Conservation (phyloP, 2,113 vertebrate genomes). For the Sebastes schlegelii region DNA sequence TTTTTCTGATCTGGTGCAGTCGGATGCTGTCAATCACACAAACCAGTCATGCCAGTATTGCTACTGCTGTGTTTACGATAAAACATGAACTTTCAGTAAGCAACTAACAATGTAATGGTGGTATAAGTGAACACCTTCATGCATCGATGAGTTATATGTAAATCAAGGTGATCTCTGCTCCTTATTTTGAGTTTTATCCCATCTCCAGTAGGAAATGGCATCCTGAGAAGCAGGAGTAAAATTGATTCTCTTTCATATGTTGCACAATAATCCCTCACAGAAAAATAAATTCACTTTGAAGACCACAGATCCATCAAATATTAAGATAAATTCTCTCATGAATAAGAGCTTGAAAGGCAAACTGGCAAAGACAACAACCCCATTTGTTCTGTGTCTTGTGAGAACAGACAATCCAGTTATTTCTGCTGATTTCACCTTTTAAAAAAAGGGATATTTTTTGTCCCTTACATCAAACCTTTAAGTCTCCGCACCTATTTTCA, state of each 20-base stretch:
- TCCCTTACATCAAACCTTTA: background rate
- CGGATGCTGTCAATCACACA: background rate
- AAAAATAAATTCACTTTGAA: background rate
- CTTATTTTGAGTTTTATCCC: background rate
- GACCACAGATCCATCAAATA: background rate
- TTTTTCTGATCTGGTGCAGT: background rate
- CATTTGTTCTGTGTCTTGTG: background rate
- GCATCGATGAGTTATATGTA: background rate
- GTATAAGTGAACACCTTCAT: background rate
- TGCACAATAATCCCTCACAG: background rate
- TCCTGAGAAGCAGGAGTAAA: background rate
- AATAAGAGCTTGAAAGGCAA: background rate
- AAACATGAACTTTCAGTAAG: background rate
- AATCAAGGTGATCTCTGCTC: background rate
- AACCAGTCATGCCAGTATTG: background rate
- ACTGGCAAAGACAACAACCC: background rate
- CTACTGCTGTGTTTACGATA: background rate
- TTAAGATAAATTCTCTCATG: background rate
- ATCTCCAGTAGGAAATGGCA: background rate
- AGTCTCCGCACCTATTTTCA: background rate
- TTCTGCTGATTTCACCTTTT: background rate
- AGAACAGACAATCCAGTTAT: background rate
- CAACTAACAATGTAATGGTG: background rate
- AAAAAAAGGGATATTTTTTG: background rate
- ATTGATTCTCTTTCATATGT: background rate